Evolutionary conservation across 1,140 invertebrate species (phyloP), one percentile per base, ranked within the genome.

Genomic region (Bradysia coprophila): DNA sequence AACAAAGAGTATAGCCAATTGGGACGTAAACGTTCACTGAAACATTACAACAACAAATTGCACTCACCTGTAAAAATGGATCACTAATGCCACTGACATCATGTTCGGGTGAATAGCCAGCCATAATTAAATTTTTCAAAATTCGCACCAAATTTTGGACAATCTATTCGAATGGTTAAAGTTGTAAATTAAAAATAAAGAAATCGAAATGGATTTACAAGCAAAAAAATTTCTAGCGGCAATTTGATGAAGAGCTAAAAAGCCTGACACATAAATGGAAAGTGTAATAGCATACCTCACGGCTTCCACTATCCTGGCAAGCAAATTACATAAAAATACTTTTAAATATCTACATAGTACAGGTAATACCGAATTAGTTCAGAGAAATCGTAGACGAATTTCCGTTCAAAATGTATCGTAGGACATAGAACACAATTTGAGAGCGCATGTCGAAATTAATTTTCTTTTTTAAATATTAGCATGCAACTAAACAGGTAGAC

Each of bases 1-100:
- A 9, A 9, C 8, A 31, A 9, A 9, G n/a, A 31, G n/a, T 9
- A 31, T 31, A 31, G 28, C n/a, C n/a, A 31, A 31, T 31, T n/a
- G n/a, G n/a, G n/a, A n/a, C n/a, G n/a, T n/a, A n/a, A n/a, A n/a
- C n/a, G n/a, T n/a, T n/a, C n/a, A n/a, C n/a, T n/a, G n/a, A n/a
- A n/a, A n/a, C n/a, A n/a, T n/a, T n/a, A n/a, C n/a, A 16, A 4
- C n/a, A 34, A 31, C 8, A 34, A 34, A 34, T 34, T 4, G 32
- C 13, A 4, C 13, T 34, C 66, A 89, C 85, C 75, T 99, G 95
- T 45, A 99, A 70, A 65, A 99, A 99, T 38, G 96, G 96, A 71
- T 99, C 96, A 50, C 90, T 96, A 11, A 99, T 90, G 38, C 96
- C 94, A 46, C 89, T 95, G n/a, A 99, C 95, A 66, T 99, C 96